Evolutionary conservation across 2,888 invertebrate species (phyloP), one percentile per base, ranked within the genome.

Genomic region (Blastobasis adustella): DNA sequence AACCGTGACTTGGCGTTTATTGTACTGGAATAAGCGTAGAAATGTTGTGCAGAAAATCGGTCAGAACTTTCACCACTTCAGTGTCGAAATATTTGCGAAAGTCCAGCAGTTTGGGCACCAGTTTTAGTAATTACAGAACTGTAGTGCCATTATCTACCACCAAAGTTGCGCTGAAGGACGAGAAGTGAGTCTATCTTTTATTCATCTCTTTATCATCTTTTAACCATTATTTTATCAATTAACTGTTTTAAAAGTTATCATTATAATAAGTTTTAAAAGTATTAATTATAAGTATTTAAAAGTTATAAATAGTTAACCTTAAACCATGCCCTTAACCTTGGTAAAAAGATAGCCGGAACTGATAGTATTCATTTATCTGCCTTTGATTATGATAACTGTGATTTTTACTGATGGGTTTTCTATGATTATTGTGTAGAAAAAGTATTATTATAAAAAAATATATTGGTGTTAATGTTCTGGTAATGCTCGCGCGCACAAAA

Each of bases 131-230:
- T 64, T 65, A 68, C 46, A 78, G 62, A 53, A 72, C 65, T 53
- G 61, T 73, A 53, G 69, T 74, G 36, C 81, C 79, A 37, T 58
- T 87, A 49, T 83, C 83, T n/a, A 85, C 86, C 0, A 78, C 78
- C 0, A 71, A 74, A 56, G 68, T 71, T 38, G 76, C 77, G 10
- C 62, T 79, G 48, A 77, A 82, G 54, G 79, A 81, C 5, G 84
- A 87, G 57, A 88, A 81, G 86, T 87, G 65, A 82, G 84, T 55
- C 23, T 23, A 23, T 23, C 23, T 23, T 23, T 23, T 3, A 23
- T 23, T 3, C 3, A 23, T 23, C 23, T 23, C 23, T 23, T n/a
- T n/a, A n/a, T n/a, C 23, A 23, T 23, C 23, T 23, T 23, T 23
- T 23, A 23, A 23, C 23, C 23, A 23, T 23, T 23, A 23, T 23